A percentile compares a stretch with the other conserved stretches of the same genome.
phyloP scores from a whole-genome alignment of 2,797 vertebrate genomes.

The Mus spretus region DNA sequence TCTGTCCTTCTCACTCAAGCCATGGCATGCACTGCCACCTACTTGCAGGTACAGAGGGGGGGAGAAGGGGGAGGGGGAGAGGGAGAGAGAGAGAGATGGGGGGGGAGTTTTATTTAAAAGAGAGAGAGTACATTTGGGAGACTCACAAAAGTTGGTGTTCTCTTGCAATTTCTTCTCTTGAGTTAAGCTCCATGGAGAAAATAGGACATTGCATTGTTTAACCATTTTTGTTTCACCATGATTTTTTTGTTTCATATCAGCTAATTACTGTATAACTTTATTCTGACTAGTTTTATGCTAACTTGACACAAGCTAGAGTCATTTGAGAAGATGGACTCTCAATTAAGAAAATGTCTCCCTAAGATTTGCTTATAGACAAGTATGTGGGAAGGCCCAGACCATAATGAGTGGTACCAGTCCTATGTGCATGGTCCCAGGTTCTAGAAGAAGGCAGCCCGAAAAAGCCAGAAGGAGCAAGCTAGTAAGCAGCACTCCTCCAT shows the following conservation, averaged over 20 bases:
- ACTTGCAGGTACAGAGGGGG: too few species aligned
- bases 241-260: constrained; percentile 32
- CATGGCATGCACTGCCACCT: too few species aligned
- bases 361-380: neutral
- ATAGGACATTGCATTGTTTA: neutral
- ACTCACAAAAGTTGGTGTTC: neutral
- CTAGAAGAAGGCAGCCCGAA: neutral
- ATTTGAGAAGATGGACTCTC: neutral
- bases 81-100: too few species aligned
- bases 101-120: neutral
- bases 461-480: neutral
- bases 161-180: neutral
- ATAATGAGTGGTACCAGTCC: too few species aligned
- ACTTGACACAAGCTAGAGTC: neutral
- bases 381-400: neutral
- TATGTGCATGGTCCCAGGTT: neutral
- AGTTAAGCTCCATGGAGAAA: constrained; percentile 10
- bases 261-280: neutral
- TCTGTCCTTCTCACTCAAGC: neutral
- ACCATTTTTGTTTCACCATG: neutral
- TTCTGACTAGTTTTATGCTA: neutral
- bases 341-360: too few species aligned
- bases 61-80: too few species aligned
- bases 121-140: neutral
- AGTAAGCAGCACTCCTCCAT: neutral